Evolutionary conservation across 92 coral and sea anemone species (phyloP).

Genomic region (Galaxea fascicularis): DNA sequence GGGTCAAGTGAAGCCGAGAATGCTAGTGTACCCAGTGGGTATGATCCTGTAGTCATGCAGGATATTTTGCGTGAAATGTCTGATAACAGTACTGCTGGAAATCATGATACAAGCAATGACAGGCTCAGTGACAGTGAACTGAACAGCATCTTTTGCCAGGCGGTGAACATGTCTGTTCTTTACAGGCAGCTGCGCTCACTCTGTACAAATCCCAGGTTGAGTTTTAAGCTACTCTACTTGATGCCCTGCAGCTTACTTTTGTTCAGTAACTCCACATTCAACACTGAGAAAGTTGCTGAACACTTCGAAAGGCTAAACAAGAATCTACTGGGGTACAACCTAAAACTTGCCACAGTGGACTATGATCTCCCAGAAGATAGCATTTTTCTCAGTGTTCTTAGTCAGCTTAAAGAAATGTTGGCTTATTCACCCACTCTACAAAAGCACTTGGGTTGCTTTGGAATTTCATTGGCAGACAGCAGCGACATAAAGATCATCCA

Average conservation of each 20-base stretch:
- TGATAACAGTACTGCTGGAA: not conserved
- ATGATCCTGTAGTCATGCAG: slow-evolving; percentile 55
- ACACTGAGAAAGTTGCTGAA: slow-evolving; percentile 26
- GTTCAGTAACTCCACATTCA: slow-evolving; percentile 58
- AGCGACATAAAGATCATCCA: slow-evolving; percentile 32
- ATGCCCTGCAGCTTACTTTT: slow-evolving; percentile 70
- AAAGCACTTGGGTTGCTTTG: slow-evolving; percentile 26
- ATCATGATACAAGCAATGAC: slow-evolving; percentile 26
- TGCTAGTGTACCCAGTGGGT: slow-evolving; percentile 19
- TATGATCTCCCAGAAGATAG: slow-evolving; percentile 31
- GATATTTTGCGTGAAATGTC: slow-evolving; percentile 45
- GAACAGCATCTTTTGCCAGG: slow-evolving; percentile 35
- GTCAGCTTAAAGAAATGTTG: slow-evolving; percentile 47
- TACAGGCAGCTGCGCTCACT: slow-evolving; percentile 47
- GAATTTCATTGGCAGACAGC: slow-evolving; percentile 27
- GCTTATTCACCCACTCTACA: slow-evolving; percentile 36
- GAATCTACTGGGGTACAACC: slow-evolving; percentile 40
- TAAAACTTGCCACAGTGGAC: slow-evolving; percentile 35
- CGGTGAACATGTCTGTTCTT: slow-evolving; percentile 55
- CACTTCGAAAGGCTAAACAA: slow-evolving; percentile 31
- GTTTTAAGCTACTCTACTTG: slow-evolving; percentile 41
- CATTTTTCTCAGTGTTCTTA: slow-evolving; percentile 36
- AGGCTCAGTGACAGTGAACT: slow-evolving; percentile 39
- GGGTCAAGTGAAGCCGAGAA: slow-evolving; percentile 41
- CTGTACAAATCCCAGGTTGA: slow-evolving; percentile 56